A percentile compares a stretch with the other conserved stretches of the same genome.
Evolutionary conservation across 2,797 vertebrate species (phyloP).

Genomic region (Okamejei kenojei): DNA sequence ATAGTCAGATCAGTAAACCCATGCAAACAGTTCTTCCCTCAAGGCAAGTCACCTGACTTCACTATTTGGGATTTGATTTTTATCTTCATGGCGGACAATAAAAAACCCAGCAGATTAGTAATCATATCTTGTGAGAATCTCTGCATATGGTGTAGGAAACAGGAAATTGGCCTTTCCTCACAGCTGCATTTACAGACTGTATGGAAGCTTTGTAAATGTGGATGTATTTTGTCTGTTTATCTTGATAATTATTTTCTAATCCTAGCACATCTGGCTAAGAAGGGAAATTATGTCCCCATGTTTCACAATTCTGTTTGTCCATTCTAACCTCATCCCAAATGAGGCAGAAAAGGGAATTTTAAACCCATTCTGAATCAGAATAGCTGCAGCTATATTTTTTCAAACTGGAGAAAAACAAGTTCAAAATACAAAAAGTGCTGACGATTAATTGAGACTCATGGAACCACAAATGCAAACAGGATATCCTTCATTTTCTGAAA

Average conservation of each 20-base stretch:
- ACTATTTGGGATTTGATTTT: neutral
- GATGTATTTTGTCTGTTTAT: neutral
- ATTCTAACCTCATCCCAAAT: neutral
- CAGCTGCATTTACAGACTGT: neutral
- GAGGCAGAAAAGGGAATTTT: neutral
- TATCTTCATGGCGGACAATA: neutral
- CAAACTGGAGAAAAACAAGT: neutral
- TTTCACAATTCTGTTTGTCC: neutral
- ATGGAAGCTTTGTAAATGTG: neutral
- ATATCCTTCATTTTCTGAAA: slow-evolving; percentile 16
- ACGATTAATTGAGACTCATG: neutral
- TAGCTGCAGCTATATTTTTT: neutral
- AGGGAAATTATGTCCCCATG: neutral
- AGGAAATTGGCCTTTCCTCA: slow-evolving; percentile 4
- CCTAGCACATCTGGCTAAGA: neutral
- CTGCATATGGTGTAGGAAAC: neutral
- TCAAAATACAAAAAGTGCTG: neutral
- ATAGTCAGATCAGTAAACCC: neutral
- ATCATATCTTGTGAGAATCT: neutral
- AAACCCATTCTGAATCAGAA: neutral
- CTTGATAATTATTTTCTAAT: neutral
- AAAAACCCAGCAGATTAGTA: neutral
- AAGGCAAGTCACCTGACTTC: neutral
- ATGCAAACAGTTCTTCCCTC: neutral
- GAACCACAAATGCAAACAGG: slow-evolving; percentile 21